A percentile compares a stretch with the other conserved stretches of the same genome.
Conservation (phyloP, 2,888 invertebrate species). For the Lasioglossum leucozonium region DNA sequence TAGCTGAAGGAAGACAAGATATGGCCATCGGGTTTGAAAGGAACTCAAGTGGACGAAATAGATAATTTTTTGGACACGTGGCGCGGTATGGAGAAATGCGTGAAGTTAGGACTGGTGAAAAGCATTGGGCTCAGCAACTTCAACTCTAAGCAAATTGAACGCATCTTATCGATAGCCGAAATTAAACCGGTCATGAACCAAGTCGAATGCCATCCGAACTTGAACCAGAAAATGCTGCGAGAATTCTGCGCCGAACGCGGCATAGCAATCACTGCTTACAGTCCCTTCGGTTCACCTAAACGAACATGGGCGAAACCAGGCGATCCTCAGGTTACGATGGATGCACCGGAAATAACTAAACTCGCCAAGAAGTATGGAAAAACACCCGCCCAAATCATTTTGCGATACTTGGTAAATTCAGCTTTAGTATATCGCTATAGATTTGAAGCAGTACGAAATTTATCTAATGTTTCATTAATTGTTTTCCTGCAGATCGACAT, state of each 20-base stretch:
- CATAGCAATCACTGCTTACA: constrained; percentile 90
- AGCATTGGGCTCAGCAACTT: constrained; percentile 93
- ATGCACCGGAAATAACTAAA: constrained; percentile 85
- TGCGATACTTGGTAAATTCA: constrained; percentile 87
- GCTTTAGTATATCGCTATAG: neutral
- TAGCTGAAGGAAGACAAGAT: constrained; percentile 46
- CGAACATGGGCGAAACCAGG: constrained; percentile 82
- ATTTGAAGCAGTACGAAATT: neutral
- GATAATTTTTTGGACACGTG: constrained; percentile 86
- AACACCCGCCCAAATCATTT: constrained; percentile 87
- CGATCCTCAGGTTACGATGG: constrained; percentile 86
- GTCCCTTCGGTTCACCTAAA: constrained; percentile 89
- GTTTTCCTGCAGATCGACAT: constrained; percentile 64
- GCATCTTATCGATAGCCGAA: constrained; percentile 86
- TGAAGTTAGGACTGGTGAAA: constrained; percentile 87
- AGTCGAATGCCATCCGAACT: constrained; percentile 88
- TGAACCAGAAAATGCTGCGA: constrained; percentile 89
- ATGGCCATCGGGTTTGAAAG: constrained; percentile 45
- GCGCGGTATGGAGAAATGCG: constrained; percentile 90
- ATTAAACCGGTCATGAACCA: constrained; percentile 88
- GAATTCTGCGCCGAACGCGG: constrained; percentile 88
- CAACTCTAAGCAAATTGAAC: constrained; percentile 89
- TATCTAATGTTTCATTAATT: neutral
- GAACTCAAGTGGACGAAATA: constrained; percentile 11
- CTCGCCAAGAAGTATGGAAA: constrained; percentile 88